Percentiles rank a stretch among this genome's conserved stretches.
Evolutionary conservation across 1,140 invertebrate genomes (phyloP).

Genomic region (Chrysoperla carnea): DNA sequence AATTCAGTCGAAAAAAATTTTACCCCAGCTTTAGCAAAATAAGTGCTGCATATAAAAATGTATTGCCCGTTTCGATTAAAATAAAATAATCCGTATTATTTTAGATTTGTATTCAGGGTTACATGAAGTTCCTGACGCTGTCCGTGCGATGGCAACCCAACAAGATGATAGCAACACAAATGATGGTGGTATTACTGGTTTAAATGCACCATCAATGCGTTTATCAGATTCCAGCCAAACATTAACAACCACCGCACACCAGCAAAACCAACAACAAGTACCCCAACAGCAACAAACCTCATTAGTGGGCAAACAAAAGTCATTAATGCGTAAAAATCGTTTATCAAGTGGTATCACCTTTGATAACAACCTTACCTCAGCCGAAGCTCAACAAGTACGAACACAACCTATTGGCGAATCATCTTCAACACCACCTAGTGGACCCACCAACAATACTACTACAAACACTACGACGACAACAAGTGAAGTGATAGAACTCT

Average conservation of each 20-base stretch:
- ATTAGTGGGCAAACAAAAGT: constrained; percentile 18
- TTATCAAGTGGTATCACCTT: constrained; percentile 22
- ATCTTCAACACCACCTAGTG: not conserved
- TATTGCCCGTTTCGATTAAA: too few relatives aligned
- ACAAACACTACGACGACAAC: not conserved
- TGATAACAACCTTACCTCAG: constrained; percentile 30
- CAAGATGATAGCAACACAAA: too few relatives aligned
- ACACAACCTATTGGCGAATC: not conserved
- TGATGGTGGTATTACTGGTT: too few relatives aligned
- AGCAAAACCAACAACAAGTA: constrained; percentile 10
- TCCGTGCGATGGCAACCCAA: constrained; percentile 19
- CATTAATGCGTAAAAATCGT: constrained; percentile 32
- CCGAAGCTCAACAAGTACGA: constrained; percentile 26
- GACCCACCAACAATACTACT: not conserved
- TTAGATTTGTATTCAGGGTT: constrained; percentile 8
- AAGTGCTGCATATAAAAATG: too few relatives aligned
- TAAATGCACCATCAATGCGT: too few relatives aligned
- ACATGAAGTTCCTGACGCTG: constrained; percentile 34
- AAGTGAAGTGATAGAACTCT: constrained; percentile 14
- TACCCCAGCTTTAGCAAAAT: too few relatives aligned
- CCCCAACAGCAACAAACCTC: not conserved
- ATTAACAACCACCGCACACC: constrained; percentile 18
- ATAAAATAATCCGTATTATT: too few relatives aligned
- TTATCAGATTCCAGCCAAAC: too few relatives aligned
- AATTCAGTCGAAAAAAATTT: too few relatives aligned